These are phyloP conservation scores for Corythornis vintsioides DNA, from an alignment of 2,113 vertebrate genomes.

Conservation along the genomic window DNA sequence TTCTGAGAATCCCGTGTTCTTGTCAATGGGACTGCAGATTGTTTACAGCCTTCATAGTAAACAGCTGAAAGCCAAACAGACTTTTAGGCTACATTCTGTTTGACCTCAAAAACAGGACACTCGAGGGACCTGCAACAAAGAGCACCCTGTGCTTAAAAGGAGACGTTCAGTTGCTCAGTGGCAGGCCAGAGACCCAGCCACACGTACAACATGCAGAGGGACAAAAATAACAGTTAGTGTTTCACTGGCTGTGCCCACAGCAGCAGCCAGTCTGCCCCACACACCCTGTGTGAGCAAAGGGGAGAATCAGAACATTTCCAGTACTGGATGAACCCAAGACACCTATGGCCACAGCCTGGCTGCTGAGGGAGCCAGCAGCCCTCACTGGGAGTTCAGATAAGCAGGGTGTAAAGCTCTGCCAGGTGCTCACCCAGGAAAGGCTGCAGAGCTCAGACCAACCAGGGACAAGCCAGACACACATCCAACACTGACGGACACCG, in stretches of 20 bases:
- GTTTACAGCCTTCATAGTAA: neutral
- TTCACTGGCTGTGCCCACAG: neutral
- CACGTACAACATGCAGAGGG: neutral
- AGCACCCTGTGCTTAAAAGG: constrained; percentile 2
- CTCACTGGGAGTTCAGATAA: neutral
- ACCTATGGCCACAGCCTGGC: neutral
- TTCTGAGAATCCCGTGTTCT: neutral
- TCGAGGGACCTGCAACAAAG: neutral
- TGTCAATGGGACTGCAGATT: neutral
- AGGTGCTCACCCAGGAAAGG: neutral
- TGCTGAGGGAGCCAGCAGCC: neutral
- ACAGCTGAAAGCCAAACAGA: neutral
- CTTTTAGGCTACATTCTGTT: neutral
- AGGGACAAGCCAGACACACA: accelerated
- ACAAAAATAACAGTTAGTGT: constrained; percentile 16
- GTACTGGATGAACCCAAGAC: neutral
- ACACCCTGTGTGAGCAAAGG: neutral
- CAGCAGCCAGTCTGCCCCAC: neutral
- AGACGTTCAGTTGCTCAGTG: neutral
- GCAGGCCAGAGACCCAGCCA: neutral
- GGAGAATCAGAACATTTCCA: neutral
- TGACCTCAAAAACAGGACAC: neutral
- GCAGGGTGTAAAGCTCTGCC: neutral
- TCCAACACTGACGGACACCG: accelerated
- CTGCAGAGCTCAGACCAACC: neutral